Evolutionary conservation across 2,113 vertebrate species (phyloP).

Genomic region (Lethenteron reissneri): DNA sequence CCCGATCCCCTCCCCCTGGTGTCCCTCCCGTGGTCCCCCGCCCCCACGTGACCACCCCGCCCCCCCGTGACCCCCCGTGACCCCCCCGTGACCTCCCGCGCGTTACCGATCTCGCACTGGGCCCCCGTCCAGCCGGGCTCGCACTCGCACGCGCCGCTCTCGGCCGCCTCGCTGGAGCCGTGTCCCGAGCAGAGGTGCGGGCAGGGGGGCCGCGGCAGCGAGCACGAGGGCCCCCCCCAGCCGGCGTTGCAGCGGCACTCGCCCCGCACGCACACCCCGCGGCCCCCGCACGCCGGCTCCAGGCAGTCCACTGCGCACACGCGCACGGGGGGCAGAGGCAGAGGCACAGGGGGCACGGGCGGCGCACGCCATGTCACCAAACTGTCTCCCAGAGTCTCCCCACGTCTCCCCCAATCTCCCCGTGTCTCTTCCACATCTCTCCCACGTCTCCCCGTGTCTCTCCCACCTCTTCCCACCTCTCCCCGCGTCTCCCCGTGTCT

Average conservation of each 20-base stretch:
- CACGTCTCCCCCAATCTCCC: too few species aligned
- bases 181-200: slow-evolving; percentile 93
- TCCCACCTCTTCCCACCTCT: too few species aligned
- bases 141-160: neutral
- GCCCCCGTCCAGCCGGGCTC: neutral
- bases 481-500: too few species aligned
- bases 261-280: slow-evolving; percentile 78
- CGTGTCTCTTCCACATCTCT: too few species aligned
- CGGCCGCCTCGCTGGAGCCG: slow-evolving; percentile 34
- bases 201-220: slow-evolving; percentile 72
- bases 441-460: too few species aligned
- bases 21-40: too few species aligned
- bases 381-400: too few species aligned
- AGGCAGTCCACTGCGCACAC: slow-evolving; percentile 54
- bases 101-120: neutral
- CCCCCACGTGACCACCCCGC: too few species aligned
- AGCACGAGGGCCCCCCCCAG: slow-evolving; percentile 74
- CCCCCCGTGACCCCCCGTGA: too few species aligned
- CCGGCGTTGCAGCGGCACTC: slow-evolving; percentile 90
- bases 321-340: slow-evolving; percentile 1
- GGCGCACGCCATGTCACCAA: too few species aligned
- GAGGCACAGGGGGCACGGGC: slow-evolving; percentile 4
- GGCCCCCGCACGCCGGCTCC: slow-evolving; percentile 77
- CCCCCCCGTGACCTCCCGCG: too few species aligned
- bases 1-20: too few species aligned